Evolutionary conservation across 1,140 invertebrate species (phyloP), one percentile per base, ranked within the genome.

Genomic region (Macrobrachium nipponense): DNA sequence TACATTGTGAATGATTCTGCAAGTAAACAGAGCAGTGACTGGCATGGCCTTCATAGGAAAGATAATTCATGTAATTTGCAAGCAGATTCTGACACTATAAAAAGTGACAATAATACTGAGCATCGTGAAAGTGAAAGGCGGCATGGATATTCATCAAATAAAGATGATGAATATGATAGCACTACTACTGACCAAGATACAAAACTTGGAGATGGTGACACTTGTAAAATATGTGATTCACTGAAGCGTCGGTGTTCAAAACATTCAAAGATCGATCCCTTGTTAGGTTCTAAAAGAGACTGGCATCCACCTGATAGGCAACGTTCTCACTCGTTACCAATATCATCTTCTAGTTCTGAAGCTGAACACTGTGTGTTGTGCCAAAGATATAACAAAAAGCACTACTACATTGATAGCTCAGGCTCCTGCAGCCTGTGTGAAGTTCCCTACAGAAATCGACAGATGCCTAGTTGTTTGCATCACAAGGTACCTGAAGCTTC

Each of bases 201-300:
- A n/a, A 64, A 44, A 18, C 51, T 20, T 18, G 64, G 51, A 27
- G 44, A 15, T n/a, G 36, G 59, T 15, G 59, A 59, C 61, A 66
- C 61, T 17, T 83, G 82, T 72, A 83, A 12, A 27, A 72, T 83
- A 18, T 83, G 82, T 83, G 73, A 83, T 27, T 62, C 17, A 23
- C 36, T 73, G 11, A 64, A 62, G 6, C 10, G 66, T 17, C 17
- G 36, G 17, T 64, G 20, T 77, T 51, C 58, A 23, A 7, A n/a
- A 12, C 20, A 23, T 43, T 43, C 60, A 62, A 17, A 76, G 8
- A 8, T 23, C 18, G 27, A 70, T 72, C 36, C 44, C 60, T 5
- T 51, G 12, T 51, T 12, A 51, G 51, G 7, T 10, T 51, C 51
- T 51, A 51, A 51, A 51, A 51, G 51, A 51, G 51, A 51, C 51